phyloP scores from a whole-genome alignment of 2,888 invertebrate genomes.

The Campoplex capitator region DNA sequence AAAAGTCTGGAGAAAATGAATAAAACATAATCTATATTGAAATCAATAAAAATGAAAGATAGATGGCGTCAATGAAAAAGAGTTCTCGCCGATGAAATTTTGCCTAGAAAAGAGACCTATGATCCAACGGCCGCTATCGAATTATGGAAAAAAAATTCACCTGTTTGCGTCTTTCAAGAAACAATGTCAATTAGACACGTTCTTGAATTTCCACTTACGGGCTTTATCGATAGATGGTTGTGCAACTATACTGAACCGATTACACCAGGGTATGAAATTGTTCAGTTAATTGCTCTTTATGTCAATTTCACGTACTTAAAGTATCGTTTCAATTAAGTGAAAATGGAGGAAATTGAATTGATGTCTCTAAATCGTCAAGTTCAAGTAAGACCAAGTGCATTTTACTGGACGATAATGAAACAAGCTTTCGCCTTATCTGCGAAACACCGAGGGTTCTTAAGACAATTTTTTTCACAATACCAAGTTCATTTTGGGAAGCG shows the following conservation, averaged over 20 bases:
- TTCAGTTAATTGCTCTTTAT: constrained; percentile 8
- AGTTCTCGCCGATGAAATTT: background rate
- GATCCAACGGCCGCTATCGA: background rate
- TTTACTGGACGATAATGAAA: constrained; percentile 40
- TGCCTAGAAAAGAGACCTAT: background rate
- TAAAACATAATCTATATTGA: background rate
- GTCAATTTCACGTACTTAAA: constrained; percentile 12
- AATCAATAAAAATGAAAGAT: background rate
- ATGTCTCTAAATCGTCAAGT: background rate
- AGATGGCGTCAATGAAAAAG: background rate
- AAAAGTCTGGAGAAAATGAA: background rate
- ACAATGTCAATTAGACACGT: background rate
- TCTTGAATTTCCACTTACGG: constrained; percentile 29
- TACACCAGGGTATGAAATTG: background rate
- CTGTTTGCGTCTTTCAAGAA: background rate
- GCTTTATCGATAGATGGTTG: constrained; percentile 2
- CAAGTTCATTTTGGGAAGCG: constrained; percentile 14
- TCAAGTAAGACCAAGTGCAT: constrained; percentile 7
- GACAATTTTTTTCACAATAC: background rate
- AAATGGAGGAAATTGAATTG: background rate
- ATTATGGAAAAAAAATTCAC: background rate
- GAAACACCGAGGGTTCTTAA: constrained; percentile 34
- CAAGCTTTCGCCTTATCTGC: constrained; percentile 33
- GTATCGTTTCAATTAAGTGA: background rate
- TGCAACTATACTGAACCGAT: constrained; percentile 19